These are phyloP conservation scores for Stratiomys singularior DNA, from an alignment of 2,888 invertebrate species.

Conservation along the genomic window DNA sequence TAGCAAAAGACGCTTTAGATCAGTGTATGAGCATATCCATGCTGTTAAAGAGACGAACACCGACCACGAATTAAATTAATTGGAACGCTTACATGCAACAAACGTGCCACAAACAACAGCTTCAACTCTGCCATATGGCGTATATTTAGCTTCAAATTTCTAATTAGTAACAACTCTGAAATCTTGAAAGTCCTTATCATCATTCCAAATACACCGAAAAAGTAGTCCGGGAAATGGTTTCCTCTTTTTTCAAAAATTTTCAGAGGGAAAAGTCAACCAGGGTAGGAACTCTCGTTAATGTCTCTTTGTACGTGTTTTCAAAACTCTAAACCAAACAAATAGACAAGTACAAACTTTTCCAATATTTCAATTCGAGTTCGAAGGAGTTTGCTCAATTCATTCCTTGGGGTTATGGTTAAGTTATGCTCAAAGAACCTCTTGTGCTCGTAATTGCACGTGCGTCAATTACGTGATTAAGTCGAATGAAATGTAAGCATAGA, in stretches of 20 bases:
- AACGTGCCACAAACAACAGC: not conserved
- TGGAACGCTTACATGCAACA: slow-evolving; percentile 2
- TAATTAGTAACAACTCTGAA: slow-evolving; percentile 28
- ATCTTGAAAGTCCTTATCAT: not conserved
- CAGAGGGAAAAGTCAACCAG: too few relatives aligned
- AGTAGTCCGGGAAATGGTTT: too few relatives aligned
- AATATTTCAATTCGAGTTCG: too few relatives aligned
- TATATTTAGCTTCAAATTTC: not conserved
- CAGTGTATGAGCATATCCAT: not conserved
- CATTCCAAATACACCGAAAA: too few relatives aligned
- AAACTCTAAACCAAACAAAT: not conserved
- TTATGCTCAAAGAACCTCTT: too few relatives aligned
- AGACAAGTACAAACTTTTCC: not conserved
- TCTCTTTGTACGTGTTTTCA: not conserved
- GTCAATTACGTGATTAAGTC: slow-evolving; percentile 43
- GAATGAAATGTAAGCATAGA: not conserved
- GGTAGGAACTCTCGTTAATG: too few relatives aligned
- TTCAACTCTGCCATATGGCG: too few relatives aligned
- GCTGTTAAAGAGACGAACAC: not conserved
- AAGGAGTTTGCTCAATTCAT: too few relatives aligned
- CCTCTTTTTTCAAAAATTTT: too few relatives aligned
- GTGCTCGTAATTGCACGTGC: slow-evolving; percentile 39
- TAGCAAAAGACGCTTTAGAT: too few relatives aligned
- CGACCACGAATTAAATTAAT: slow-evolving; percentile 33
- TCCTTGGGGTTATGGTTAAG: too few relatives aligned